These are phyloP conservation scores for Calyptommatus sinebrachiatus DNA, from an alignment of 2,113 vertebrate species.

Conservation along the genomic window DNA sequence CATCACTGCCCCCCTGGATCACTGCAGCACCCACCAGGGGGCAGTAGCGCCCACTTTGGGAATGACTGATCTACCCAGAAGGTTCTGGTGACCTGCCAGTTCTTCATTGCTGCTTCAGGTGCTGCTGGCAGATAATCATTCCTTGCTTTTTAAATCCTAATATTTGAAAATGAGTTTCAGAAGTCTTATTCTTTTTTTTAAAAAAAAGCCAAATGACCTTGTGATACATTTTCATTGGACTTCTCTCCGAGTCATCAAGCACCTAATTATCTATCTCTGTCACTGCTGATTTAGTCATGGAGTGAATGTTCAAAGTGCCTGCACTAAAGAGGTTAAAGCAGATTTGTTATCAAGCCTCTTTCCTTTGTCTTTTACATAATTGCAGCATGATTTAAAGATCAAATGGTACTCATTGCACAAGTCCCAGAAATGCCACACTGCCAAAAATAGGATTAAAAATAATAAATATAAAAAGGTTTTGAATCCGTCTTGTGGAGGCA, in stretches of 20 bases:
- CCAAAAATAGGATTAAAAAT: not conserved
- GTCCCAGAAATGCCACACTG: not conserved
- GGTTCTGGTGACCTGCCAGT: too few species aligned
- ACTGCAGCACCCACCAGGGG: too few species aligned
- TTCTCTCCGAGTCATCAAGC: not conserved
- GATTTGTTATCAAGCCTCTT: slow-evolving; percentile 11
- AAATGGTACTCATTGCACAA: slow-evolving; percentile 2
- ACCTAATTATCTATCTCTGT: not conserved
- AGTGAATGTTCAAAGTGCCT: not conserved
- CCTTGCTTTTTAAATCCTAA: not conserved
- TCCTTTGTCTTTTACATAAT: slow-evolving; percentile 24
- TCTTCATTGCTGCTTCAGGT: not conserved
- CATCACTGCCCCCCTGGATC: too few species aligned
- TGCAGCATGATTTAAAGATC: slow-evolving; percentile 16
- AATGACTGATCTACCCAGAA: too few species aligned
- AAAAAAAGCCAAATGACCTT: not conserved
- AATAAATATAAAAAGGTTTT: not conserved
- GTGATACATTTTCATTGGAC: not conserved
- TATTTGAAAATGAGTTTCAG: not conserved
- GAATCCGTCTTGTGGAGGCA: not conserved
- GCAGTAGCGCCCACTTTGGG: too few species aligned
- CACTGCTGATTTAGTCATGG: not conserved
- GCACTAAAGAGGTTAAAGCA: slow-evolving; percentile 9
- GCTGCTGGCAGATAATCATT: not conserved
- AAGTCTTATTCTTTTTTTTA: not conserved